A percentile compares a stretch with the other conserved stretches of the same genome.
Evolutionary conservation across 2,113 vertebrate species (phyloP).

Genomic region (Epinephelus cyanopodus): DNA sequence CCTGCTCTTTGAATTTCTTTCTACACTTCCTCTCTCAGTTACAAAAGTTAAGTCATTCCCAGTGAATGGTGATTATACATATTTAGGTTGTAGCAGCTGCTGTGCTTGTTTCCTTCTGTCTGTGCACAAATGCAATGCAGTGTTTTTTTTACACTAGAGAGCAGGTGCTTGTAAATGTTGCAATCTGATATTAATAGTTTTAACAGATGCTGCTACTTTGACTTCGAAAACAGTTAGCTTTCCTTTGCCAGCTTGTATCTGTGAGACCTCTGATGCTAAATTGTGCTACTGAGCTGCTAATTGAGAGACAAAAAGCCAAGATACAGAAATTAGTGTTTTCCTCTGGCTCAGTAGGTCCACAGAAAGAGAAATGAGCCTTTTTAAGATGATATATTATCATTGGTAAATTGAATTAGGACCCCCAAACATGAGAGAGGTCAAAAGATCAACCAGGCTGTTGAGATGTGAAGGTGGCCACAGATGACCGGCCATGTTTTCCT

Average conservation of each 20-base stretch:
- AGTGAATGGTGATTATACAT: neutral
- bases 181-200: neutral
- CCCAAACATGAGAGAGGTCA: neutral
- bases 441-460: neutral
- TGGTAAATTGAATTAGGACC: neutral
- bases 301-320: neutral
- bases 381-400: neutral
- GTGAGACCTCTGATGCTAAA: constrained; percentile 4
- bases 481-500: constrained; percentile 10
- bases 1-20: constrained; percentile 2
- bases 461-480: constrained; percentile 13
- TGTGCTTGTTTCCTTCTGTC: neutral
- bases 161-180: neutral
- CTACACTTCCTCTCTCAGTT: neutral
- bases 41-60: neutral
- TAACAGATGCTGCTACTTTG: neutral
- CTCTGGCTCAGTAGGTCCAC: neutral
- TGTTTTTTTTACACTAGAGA: neutral
- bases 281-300: constrained; percentile 9
- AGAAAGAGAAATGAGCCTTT: neutral
- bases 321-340: constrained; percentile 1
- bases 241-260: neutral
- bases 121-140: neutral
- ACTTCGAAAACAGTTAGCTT: constrained; percentile 7
- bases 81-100: neutral